These are phyloP conservation scores for Mycetomoellerius zeteki DNA, from an alignment of 1,140 invertebrate species.

Conservation along the genomic window DNA sequence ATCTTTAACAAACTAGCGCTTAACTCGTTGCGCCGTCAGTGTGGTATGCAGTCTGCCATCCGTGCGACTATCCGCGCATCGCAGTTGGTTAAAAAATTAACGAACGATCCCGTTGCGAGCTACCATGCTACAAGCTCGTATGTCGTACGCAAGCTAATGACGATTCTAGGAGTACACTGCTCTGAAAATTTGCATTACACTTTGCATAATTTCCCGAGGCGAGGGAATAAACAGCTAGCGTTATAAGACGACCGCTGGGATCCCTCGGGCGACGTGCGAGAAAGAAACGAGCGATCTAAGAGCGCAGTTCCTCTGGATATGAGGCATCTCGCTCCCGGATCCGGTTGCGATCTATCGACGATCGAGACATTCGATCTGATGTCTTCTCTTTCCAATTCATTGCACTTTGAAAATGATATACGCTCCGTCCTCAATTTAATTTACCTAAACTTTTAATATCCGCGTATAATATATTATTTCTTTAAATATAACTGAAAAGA, in stretches of 20 bases:
- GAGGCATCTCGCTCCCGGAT: constrained; percentile 25
- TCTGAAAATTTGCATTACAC: constrained; percentile 62
- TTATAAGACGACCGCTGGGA: constrained; percentile 8
- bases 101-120: constrained; percentile 52
- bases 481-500: neutral
- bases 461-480: neutral
- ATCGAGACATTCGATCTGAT: constrained; percentile 35
- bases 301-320: constrained; percentile 9
- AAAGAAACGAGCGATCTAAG: constrained; percentile 54
- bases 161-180: constrained; percentile 51
- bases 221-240: constrained; percentile 57
- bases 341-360: constrained; percentile 39
- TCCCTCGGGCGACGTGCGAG: constrained; percentile 45
- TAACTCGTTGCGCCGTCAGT: constrained; percentile 14
- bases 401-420: constrained; percentile 13
- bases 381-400: constrained; percentile 10
- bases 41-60: constrained; percentile 4
- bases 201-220: constrained; percentile 63
- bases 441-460: neutral
- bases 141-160: constrained; percentile 52
- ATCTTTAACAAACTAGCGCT: constrained; percentile 30
- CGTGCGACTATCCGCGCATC: constrained; percentile 19
- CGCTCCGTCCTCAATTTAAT: neutral
- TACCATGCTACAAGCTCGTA: constrained; percentile 49
- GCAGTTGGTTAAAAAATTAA: constrained; percentile 1